phyloP scores from a whole-genome alignment of 2,888 invertebrate genomes.

The Phaonia tiefii region DNA sequence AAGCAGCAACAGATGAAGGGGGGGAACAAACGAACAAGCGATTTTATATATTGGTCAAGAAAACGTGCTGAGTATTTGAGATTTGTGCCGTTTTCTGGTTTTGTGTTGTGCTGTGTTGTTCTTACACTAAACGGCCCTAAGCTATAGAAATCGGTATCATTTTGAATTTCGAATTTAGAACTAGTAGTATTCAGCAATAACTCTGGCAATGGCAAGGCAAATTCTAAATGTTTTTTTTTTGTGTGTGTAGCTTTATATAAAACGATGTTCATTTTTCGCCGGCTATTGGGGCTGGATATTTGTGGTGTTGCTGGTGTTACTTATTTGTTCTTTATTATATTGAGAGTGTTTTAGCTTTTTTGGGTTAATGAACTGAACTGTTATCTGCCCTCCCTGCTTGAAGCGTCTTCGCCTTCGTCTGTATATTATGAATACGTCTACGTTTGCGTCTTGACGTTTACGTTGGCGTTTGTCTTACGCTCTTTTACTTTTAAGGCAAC shows the following conservation, averaged over 20 bases:
- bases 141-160: conserved; percentile 54
- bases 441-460: not conserved
- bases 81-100: not conserved
- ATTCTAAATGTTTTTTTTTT: conserved; percentile 12
- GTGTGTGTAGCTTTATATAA: not conserved
- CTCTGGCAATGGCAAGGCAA: not conserved
- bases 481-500: no score
- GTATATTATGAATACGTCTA: not conserved
- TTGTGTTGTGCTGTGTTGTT: not conserved
- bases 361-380: conserved; percentile 62
- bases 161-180: conserved; percentile 31
- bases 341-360: conserved; percentile 32
- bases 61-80: conserved; percentile 16
- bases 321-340: conserved; percentile 18
- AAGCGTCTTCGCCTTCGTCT: not conserved
- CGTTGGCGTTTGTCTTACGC: not conserved
- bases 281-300: no score
- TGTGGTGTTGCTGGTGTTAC: not conserved
- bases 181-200: not conserved
- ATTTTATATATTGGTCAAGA: conserved; percentile 3
- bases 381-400: conserved; percentile 20
- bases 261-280: no score
- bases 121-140: conserved; percentile 30
- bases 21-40: not conserved
- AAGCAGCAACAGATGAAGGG: not conserved